phyloP scores from a whole-genome alignment of 2,888 invertebrate genomes.

The Amiota minor region DNA sequence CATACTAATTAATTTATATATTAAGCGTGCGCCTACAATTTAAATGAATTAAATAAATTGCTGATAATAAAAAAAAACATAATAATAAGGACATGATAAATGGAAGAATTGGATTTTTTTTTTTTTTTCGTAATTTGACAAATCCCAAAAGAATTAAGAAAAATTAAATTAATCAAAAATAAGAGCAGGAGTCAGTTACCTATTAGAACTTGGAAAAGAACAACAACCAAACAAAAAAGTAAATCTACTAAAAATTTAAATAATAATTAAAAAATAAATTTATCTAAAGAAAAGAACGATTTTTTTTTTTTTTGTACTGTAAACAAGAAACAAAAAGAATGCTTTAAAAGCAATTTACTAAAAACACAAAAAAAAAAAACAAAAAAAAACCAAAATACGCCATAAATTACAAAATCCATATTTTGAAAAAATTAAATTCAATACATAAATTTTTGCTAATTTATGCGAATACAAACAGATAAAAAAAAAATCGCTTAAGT shows the following conservation, averaged over 20 bases:
- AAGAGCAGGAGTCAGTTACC: conserved; percentile 74
- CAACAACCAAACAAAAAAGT: conserved; percentile 38
- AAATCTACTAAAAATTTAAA: conserved; percentile 42
- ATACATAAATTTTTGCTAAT: conserved; percentile 15
- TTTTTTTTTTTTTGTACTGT: too few relatives aligned
- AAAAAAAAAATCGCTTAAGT: conserved; percentile 51
- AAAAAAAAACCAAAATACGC: conserved; percentile 26
- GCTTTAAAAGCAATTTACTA: conserved; percentile 60
- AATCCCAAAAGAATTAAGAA: too few relatives aligned
- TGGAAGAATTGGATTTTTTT: conserved; percentile 40
- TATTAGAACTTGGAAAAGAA: conserved; percentile 68
- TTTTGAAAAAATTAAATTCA: conserved; percentile 31
- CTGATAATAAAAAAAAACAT: background rate
- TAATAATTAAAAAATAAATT: background rate
- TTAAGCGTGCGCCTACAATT: too few relatives aligned
- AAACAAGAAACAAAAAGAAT: conserved; percentile 43
- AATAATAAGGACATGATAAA: background rate
- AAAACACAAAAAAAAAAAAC: conserved; percentile 34
- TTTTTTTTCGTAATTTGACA: conserved; percentile 40
- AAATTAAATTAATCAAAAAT: conserved; percentile 56
- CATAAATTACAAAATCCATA: conserved; percentile 8
- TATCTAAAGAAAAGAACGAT: too few relatives aligned
- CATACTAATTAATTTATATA: too few relatives aligned
- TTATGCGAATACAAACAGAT: conserved; percentile 29
- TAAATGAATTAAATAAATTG: background rate